phyloP scores from a whole-genome alignment of 2,797 vertebrate genomes.

The Moxostoma hubbsi region DNA sequence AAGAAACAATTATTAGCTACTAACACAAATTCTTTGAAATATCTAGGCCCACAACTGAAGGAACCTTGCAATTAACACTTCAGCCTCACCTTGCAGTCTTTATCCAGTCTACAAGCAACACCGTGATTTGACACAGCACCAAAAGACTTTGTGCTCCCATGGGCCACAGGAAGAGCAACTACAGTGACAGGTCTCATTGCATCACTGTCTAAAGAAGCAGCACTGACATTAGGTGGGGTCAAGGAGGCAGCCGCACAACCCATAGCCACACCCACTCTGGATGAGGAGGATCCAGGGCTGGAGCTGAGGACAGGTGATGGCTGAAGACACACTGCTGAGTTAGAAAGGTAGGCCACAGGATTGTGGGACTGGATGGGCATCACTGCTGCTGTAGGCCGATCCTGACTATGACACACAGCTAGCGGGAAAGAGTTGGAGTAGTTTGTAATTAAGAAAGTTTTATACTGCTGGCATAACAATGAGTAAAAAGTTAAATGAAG shows the following conservation, averaged over 20 bases:
- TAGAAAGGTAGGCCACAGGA: constrained; percentile 79
- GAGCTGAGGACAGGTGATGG: constrained; percentile 72
- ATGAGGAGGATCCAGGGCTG: constrained; percentile 73
- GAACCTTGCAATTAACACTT: too few species aligned
- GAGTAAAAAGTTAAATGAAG: too few species aligned
- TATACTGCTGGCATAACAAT: too few species aligned
- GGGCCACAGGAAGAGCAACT: constrained; percentile 70
- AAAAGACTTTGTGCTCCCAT: constrained; percentile 71
- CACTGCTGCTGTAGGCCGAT: constrained; percentile 90
- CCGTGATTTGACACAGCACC: constrained; percentile 73
- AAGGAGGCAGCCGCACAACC: constrained; percentile 84
- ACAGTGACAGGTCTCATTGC: constrained; percentile 72
- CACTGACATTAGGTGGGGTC: constrained; percentile 79
- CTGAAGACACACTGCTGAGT: constrained; percentile 79
- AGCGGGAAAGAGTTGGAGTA: constrained; percentile 7
- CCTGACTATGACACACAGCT: constrained; percentile 91
- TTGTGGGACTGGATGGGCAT: constrained; percentile 89
- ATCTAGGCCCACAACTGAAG: too few species aligned
- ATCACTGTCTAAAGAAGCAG: constrained; percentile 85
- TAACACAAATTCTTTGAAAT: too few species aligned
- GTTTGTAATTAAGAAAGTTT: background rate
- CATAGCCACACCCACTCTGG: constrained; percentile 76
- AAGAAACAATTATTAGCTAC: too few species aligned
- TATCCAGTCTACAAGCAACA: constrained; percentile 84
- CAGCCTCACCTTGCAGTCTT: constrained; percentile 87